Evolutionary conservation across 2,797 vertebrate species (phyloP).

Genomic region (Dendrocincla tyrannina): DNA sequence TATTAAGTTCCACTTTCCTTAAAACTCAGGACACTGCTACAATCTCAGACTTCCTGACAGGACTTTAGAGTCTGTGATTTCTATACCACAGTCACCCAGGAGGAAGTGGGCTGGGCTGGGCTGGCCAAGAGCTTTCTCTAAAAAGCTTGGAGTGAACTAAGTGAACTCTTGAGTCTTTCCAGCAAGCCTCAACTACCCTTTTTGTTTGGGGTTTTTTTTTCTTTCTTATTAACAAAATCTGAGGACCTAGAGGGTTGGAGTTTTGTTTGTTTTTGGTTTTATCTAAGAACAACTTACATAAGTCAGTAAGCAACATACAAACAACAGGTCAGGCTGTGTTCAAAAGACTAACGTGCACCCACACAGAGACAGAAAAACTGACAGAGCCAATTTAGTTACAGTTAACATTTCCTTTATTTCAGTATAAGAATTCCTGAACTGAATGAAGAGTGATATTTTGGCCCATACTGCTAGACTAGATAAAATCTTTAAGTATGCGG

Average conservation of each 20-base stretch:
- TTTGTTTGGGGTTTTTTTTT: neutral
- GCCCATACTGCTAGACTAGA: conserved; percentile 59
- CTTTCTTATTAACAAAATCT: neutral
- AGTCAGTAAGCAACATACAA: neutral
- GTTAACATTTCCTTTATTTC: conserved; percentile 73
- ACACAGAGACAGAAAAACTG: conserved; percentile 71
- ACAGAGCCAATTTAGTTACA: conserved; percentile 70
- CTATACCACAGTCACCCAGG: neutral
- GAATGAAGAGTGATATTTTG: conserved; percentile 63
- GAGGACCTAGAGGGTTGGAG: neutral
- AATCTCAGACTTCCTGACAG: neutral
- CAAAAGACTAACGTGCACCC: conserved; percentile 48
- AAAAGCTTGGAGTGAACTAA: neutral
- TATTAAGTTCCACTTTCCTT: neutral
- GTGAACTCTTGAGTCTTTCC: neutral
- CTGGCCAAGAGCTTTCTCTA: neutral
- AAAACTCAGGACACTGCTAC: neutral
- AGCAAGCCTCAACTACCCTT: neutral
- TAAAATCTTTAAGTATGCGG: conserved; percentile 56
- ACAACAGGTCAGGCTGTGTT: conserved; percentile 27
- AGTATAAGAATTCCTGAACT: conserved; percentile 67
- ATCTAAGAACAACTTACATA: neutral
- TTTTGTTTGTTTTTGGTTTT: neutral
- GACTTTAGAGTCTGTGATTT: neutral
- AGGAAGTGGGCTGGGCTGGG: neutral